Conservation (phyloP, 2,797 vertebrate genomes). For the Todus mexicanus region DNA sequence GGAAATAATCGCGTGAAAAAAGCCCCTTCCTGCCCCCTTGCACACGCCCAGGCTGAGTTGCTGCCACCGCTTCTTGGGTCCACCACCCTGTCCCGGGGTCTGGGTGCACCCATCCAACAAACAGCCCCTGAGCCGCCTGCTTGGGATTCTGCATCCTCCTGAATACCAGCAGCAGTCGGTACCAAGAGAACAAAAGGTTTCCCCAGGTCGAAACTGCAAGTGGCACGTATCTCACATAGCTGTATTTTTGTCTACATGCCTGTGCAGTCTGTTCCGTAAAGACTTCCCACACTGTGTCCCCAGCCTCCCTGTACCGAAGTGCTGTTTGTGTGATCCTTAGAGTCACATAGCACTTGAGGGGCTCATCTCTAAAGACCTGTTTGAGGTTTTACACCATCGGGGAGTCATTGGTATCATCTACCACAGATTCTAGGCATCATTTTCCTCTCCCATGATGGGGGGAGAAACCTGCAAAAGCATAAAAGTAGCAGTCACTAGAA, state of each 20-base stretch:
- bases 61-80: background rate
- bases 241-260: background rate
- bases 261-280: background rate
- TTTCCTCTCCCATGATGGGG: background rate
- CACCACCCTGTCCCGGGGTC: accelerated
- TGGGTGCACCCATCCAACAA: accelerated
- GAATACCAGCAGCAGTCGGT: background rate
- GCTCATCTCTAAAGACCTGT: background rate
- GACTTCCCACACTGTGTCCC: background rate
- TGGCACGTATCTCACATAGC: background rate
- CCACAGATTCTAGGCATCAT: background rate
- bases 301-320: background rate
- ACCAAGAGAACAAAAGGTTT: background rate
- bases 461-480: background rate
- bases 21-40: background rate
- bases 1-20: background rate
- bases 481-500: background rate
- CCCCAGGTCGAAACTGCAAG: background rate
- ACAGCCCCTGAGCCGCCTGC: accelerated
- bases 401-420: background rate
- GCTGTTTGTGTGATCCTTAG: background rate
- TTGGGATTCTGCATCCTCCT: too few species aligned
- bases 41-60: accelerated
- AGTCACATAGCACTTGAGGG: background rate
- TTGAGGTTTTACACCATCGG: background rate